Evolutionary conservation across 2,797 vertebrate species (phyloP).

Genomic region (Rhabdophis nuchalis): DNA sequence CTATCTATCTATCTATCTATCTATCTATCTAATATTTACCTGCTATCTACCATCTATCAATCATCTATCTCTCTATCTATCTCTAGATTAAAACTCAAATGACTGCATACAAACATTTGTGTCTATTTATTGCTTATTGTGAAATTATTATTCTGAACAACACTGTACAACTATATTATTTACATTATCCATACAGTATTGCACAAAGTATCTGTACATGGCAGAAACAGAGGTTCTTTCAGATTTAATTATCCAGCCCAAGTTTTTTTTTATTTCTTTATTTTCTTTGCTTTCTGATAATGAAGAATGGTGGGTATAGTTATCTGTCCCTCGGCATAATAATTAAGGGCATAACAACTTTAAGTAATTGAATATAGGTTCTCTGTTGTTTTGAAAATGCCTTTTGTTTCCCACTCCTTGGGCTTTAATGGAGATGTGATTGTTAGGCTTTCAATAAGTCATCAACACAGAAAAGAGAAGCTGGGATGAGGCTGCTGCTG

Average conservation of each 20-base stretch:
- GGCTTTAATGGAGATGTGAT: background rate
- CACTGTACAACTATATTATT: background rate
- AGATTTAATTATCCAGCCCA: background rate
- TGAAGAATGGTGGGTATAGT: background rate
- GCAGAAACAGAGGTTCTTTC: background rate
- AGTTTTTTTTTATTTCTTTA: background rate
- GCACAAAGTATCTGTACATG: background rate
- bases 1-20: too few species aligned
- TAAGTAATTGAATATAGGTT: background rate
- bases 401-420: fast-evolving
- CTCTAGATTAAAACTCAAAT: background rate
- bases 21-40: too few species aligned
- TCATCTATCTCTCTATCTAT: too few species aligned
- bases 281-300: background rate
- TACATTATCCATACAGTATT: background rate
- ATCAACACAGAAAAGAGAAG: conserved; percentile 10
- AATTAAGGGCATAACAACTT: background rate
- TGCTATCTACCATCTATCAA: too few species aligned
- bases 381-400: background rate
- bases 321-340: background rate
- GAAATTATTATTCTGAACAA: background rate
- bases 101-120: background rate
- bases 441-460: background rate
- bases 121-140: background rate
- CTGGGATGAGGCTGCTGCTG: background rate